Base-by-base conservation (phyloP, 2,113 vertebrate species). In the Apeltes quadracus region DNA sequence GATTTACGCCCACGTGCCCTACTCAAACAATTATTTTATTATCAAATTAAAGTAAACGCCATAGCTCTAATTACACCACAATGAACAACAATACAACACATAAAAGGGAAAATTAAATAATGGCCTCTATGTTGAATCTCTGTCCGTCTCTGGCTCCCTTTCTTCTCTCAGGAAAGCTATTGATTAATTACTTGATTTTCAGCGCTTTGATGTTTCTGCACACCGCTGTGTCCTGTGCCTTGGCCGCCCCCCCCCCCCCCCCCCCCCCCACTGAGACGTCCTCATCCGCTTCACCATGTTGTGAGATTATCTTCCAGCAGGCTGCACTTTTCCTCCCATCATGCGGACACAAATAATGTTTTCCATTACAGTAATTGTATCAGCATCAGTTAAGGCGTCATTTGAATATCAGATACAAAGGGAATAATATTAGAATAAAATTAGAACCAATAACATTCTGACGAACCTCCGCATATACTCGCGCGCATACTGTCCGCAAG, bases 241-340 rank as follows among this genome's bases (percentile, higher is more conserved):
- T 72, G 69, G 38, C 76, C 66, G 75, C 82, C 48, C 61, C 57
- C 27, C 48, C 53, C 82, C 48, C 61, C 57, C 27, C 48, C 53
- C n/a, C n/a, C 82, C 48, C 61, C 57, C 27, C 48, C 53, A 68
- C 75, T 71, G 70, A 81, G 56, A 55, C 55, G 3, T 61, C 58
- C 56, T 83, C 72, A 38, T 81, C 72, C 38, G 56, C 48, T 58
- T 55, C 64, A 20, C 38, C 15, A n/a, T 62, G 79, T 75, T 61
- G 54, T 46, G 32, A 80, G 72, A 84, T 86, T 82, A 78, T 75
- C 68, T 81, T 77, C 16, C 69, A 70, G 75, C 59, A 65, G 73
- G 68, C 77, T 73, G 78, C 72, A 69, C 62, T 70, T 76, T 75
- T 53, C 64, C 69, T 68, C 59, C 56, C 16, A 22, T 85, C 73